Evolutionary conservation across 2,113 vertebrate species (phyloP).

Genomic region (Tachycineta bicolor): DNA sequence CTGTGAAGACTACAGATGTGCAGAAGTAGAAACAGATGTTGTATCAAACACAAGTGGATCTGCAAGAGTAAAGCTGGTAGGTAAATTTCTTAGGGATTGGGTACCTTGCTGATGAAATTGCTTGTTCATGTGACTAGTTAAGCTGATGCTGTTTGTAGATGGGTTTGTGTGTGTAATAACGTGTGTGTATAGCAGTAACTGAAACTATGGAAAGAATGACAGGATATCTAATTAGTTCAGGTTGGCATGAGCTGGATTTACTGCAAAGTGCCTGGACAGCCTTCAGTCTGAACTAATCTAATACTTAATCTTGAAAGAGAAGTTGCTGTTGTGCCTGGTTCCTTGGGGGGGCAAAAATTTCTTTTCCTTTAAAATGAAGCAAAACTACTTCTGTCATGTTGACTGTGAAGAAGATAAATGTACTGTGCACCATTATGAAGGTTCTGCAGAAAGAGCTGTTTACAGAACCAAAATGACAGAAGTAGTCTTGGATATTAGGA

Average conservation of each 20-base stretch:
- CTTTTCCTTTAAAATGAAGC: not conserved
- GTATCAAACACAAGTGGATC: slow-evolving; percentile 97
- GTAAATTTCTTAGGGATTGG: not conserved
- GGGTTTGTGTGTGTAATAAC: not conserved
- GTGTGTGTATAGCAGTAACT: not conserved
- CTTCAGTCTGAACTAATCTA: not conserved
- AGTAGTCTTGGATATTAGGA: not conserved
- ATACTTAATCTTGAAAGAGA: not conserved
- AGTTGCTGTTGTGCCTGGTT: not conserved
- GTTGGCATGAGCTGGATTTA: not conserved
- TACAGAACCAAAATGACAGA: not conserved
- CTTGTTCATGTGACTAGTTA: not conserved
- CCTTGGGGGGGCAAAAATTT: not conserved
- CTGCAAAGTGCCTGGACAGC: not conserved
- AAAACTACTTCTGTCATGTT: not conserved
- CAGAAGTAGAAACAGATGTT: slow-evolving; percentile 93
- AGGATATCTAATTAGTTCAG: not conserved
- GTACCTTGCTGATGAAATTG: not conserved
- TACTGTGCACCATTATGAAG: not conserved
- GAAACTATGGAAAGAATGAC: not conserved
- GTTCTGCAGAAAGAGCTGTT: not conserved
- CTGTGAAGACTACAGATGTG: slow-evolving; percentile 94
- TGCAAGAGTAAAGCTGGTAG: slow-evolving; percentile 92
- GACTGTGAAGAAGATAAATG: not conserved
- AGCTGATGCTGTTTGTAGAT: not conserved